These are phyloP conservation scores for Spinus olivaceus DNA, from an alignment of 2,797 vertebrate genomes.

Conservation along the genomic window DNA sequence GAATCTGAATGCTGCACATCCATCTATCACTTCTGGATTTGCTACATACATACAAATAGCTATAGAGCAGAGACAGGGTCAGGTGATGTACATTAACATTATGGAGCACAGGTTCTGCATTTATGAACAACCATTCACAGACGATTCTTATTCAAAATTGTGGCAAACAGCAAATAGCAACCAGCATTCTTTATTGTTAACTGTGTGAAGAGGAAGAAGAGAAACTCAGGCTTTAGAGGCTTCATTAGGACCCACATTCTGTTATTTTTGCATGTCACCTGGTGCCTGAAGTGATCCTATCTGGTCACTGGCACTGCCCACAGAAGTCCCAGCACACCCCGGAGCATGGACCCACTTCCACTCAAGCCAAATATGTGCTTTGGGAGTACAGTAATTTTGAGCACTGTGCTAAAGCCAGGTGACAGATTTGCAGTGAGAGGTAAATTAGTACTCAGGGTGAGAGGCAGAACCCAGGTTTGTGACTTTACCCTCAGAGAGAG, in stretches of 20 bases:
- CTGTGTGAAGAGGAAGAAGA: background rate
- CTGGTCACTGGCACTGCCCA: background rate
- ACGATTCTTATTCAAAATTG: background rate
- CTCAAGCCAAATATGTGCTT: background rate
- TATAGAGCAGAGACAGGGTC: background rate
- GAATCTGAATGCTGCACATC: background rate
- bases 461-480: background rate
- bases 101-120: accelerated
- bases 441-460: background rate
- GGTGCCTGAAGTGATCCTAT: background rate
- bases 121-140: background rate
- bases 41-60: background rate
- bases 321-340: background rate
- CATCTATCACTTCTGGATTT: background rate
- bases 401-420: background rate
- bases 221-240: background rate
- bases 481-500: background rate
- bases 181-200: background rate
- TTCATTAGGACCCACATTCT: background rate
- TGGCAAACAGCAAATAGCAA: background rate
- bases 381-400: background rate
- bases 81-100: background rate
- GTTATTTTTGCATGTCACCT: background rate
- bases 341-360: background rate
- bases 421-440: background rate